A percentile compares a stretch with the other conserved stretches of the same genome.
phyloP scores from a whole-genome alignment of 2,888 invertebrate genomes.

The Escarpia spicata region DNA sequence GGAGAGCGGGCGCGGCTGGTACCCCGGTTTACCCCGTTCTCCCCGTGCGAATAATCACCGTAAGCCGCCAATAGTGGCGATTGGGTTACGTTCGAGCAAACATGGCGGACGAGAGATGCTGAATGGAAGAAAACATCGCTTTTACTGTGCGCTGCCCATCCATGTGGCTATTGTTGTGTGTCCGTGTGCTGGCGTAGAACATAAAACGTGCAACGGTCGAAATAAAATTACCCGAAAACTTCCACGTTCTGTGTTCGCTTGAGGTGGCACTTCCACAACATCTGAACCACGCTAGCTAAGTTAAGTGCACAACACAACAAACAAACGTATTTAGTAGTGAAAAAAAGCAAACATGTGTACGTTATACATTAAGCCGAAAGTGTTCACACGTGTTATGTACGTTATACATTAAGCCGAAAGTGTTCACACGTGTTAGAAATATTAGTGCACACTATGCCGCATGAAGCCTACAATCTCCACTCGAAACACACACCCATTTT shows the following conservation, averaged over 20 bases:
- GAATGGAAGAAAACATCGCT: not conserved
- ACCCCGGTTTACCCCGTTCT: not conserved
- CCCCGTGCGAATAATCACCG: not conserved
- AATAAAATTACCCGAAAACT: slow-evolving; percentile 16
- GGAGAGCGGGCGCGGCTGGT: not conserved
- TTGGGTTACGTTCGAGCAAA: not conserved
- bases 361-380: not conserved
- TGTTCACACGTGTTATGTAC: not conserved
- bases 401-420: not conserved
- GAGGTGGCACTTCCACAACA: too few relatives aligned
- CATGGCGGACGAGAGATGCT: not conserved
- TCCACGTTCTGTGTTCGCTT: not conserved
- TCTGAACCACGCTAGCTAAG: too few relatives aligned
- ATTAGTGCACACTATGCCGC: too few relatives aligned
- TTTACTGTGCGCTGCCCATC: not conserved
- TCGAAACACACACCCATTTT: too few relatives aligned
- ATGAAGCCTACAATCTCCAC: too few relatives aligned
- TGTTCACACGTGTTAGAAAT: not conserved
- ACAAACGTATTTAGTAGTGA: not conserved
- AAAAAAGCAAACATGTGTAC: not conserved
- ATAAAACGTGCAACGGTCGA: slow-evolving; percentile 5
- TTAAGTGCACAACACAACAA: not conserved
- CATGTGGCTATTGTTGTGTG: not conserved
- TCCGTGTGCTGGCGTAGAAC: slow-evolving; percentile 16
- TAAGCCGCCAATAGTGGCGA: not conserved